phyloP scores from a whole-genome alignment of 2,888 invertebrate genomes.

The Prenolepis imparis region DNA sequence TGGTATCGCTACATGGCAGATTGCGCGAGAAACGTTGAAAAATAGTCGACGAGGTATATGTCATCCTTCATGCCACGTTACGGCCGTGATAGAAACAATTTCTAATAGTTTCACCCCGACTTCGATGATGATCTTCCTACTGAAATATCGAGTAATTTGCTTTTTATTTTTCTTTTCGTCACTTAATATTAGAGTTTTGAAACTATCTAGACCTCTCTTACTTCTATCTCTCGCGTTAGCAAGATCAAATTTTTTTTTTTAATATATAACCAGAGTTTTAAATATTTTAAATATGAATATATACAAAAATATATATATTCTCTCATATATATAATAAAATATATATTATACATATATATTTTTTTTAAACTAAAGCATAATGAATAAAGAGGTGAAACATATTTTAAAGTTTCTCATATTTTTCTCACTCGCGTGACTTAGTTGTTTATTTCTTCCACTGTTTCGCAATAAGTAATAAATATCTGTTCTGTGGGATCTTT shows the following conservation, averaged over 20 bases:
- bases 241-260: not conserved
- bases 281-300: not conserved
- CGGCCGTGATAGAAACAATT: constrained; percentile 30
- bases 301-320: not conserved
- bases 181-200: not conserved
- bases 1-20: constrained; percentile 20
- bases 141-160: not conserved
- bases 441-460: not conserved
- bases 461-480: not conserved
- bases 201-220: not conserved
- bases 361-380: not conserved
- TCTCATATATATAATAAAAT: not conserved
- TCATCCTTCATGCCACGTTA: not conserved
- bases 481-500: not conserved
- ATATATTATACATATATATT: not conserved
- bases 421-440: not conserved
- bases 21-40: constrained; percentile 1
- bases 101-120: constrained; percentile 32
- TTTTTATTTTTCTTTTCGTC: not conserved
- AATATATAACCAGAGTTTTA: not conserved
- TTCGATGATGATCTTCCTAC: not conserved
- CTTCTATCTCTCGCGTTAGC: not conserved
- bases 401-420: not conserved
- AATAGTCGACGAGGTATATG: not conserved
- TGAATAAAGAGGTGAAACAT: not conserved